phyloP scores from a whole-genome alignment of 2,113 vertebrate species.

The Tichodroma muraria region DNA sequence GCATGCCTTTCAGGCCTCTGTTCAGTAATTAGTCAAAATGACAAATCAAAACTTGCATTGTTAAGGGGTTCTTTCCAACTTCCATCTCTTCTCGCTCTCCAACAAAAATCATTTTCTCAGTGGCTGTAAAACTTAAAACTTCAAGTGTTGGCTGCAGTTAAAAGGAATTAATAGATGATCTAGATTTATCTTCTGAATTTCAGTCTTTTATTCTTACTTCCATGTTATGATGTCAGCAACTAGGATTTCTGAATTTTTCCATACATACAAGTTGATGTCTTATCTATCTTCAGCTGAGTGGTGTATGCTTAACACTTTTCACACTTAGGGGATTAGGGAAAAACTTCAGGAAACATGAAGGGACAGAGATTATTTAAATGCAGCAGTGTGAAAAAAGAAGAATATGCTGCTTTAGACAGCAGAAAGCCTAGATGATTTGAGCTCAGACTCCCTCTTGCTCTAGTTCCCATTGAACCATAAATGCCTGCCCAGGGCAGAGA shows the following conservation, averaged over 20 bases:
- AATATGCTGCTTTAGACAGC: neutral
- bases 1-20: neutral
- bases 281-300: neutral
- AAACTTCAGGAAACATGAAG: neutral
- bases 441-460: neutral
- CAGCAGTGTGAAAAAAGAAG: neutral
- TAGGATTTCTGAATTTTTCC: neutral
- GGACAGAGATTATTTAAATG: neutral
- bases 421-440: neutral
- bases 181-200: neutral
- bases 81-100: neutral
- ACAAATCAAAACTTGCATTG: neutral
- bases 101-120: neutral
- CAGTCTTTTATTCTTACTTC: neutral
- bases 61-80: neutral
- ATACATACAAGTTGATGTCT: neutral
- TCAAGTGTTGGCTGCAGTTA: neutral
- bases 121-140: neutral
- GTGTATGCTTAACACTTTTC: neutral
- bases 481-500: neutral
- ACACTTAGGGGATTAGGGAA: neutral
- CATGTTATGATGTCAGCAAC: neutral
- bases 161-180: neutral
- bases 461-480: neutral
- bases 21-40: neutral